phyloP scores from a whole-genome alignment of 1,140 invertebrate genomes.

The Lasaia peninsularis region DNA sequence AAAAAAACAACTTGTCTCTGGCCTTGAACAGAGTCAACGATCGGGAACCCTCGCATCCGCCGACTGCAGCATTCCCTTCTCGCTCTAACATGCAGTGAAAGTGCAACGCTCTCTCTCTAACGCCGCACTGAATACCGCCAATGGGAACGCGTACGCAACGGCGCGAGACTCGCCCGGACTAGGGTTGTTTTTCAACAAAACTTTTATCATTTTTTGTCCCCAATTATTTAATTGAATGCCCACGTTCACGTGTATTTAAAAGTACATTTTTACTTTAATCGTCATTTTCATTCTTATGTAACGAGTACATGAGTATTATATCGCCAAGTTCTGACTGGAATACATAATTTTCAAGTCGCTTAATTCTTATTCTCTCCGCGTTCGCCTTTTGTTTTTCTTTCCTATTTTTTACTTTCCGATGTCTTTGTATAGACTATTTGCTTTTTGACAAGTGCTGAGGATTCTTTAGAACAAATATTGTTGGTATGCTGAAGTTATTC shows the following conservation, averaged over 20 bases:
- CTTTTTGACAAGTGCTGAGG: conserved; percentile 64
- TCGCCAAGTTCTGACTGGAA: background rate
- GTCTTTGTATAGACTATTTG: conserved; percentile 63
- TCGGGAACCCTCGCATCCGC: conserved; percentile 67
- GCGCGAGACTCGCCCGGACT: conserved; percentile 64
- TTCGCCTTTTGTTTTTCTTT: conserved; percentile 57
- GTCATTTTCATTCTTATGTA: background rate
- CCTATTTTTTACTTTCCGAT: conserved; percentile 48
- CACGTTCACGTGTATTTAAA: conserved; percentile 13
- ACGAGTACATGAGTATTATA: background rate
- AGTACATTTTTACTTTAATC: conserved; percentile 4
- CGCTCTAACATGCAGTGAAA: conserved; percentile 32
- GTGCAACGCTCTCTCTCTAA: conserved; percentile 39
- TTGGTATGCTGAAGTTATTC: conserved; percentile 50
- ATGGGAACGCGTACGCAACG: conserved; percentile 60
- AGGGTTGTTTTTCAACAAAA: conserved; percentile 63
- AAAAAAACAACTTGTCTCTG: conserved; percentile 59
- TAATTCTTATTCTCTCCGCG: conserved; percentile 55
- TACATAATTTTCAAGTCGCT: conserved; percentile 15
- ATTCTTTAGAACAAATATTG: conserved; percentile 57
- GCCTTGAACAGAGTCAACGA: conserved; percentile 70
- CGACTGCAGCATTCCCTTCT: conserved; percentile 46
- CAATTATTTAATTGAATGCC: conserved; percentile 47
- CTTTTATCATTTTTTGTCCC: conserved; percentile 49
- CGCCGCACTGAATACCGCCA: conserved; percentile 43